Conservation (phyloP, 2,113 vertebrate species). For the Callionymus lyra region DNA sequence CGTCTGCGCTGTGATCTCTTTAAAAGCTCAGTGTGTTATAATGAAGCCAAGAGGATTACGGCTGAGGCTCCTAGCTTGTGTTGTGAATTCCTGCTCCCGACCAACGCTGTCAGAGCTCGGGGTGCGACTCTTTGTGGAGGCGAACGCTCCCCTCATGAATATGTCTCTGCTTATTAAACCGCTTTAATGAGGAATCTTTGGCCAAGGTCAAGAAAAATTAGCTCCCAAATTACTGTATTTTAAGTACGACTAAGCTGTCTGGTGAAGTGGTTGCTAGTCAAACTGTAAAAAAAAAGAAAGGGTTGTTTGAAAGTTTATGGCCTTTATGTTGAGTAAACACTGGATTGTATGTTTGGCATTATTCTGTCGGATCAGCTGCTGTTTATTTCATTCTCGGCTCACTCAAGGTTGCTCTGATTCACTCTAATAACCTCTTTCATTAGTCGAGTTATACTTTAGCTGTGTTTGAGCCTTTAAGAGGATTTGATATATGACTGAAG, state of each 20-base stretch:
- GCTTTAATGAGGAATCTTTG: slow-evolving; percentile 67
- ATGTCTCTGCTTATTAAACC: slow-evolving; percentile 65
- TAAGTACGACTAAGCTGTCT: slow-evolving; percentile 59
- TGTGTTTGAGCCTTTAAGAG: slow-evolving; percentile 32
- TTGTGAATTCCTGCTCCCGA: slow-evolving; percentile 61
- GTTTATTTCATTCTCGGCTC: slow-evolving; percentile 55
- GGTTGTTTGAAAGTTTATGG: slow-evolving; percentile 32
- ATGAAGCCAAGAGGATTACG: slow-evolving; percentile 71
- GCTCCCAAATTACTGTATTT: slow-evolving; percentile 55
- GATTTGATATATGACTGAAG: slow-evolving; percentile 30
- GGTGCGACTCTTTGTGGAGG: slow-evolving; percentile 62
- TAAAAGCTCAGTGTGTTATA: slow-evolving; percentile 64
- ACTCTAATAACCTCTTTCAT: slow-evolving; percentile 34
- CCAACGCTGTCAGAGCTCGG: slow-evolving; percentile 67
- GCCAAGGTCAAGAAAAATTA: slow-evolving; percentile 67
- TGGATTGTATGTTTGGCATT: slow-evolving; percentile 34
- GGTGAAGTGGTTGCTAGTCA: slow-evolving; percentile 31
- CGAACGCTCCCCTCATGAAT: slow-evolving; percentile 61
- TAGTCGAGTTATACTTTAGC: slow-evolving; percentile 20
- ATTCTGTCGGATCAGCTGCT: slow-evolving; percentile 48
- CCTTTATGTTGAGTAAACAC: slow-evolving; percentile 50
- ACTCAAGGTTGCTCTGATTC: slow-evolving; percentile 48
- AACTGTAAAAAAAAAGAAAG: slow-evolving; percentile 13
- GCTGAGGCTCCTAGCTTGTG: slow-evolving; percentile 61
- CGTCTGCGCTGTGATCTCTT: slow-evolving; percentile 66